phyloP scores from a whole-genome alignment of 1,140 invertebrate species.

The Magallana gigas region DNA sequence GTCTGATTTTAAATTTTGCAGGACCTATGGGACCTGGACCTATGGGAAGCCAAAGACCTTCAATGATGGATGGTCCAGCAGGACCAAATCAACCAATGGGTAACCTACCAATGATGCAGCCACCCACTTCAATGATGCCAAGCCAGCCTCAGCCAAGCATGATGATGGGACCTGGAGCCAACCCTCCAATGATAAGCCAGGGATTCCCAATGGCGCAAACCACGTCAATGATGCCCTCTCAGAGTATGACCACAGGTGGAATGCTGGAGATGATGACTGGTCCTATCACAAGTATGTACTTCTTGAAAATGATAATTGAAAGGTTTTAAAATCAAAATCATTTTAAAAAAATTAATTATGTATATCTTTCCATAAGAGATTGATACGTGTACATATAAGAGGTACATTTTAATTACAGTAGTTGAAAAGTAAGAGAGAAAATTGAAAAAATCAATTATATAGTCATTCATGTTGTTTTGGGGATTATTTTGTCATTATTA shows the following conservation, averaged over 20 bases:
- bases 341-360: too few species aligned
- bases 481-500: too few species aligned
- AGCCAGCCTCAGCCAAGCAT: background rate
- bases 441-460: too few species aligned
- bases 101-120: background rate
- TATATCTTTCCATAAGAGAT: too few species aligned
- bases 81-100: constrained; percentile 13
- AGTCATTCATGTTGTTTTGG: too few species aligned
- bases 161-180: background rate
- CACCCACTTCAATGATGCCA: background rate
- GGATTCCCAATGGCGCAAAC: background rate
- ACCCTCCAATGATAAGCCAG: background rate
- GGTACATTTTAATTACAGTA: too few species aligned
- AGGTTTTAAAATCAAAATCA: too few species aligned
- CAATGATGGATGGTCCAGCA: constrained; percentile 27
- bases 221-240: background rate
- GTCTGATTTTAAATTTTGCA: background rate
- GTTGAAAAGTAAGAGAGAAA: too few species aligned
- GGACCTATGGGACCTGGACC: constrained; percentile 14
- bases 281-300: background rate
- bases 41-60: background rate
- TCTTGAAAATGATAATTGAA: background rate
- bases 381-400: too few species aligned
- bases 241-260: background rate
- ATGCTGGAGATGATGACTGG: background rate